Base-by-base conservation (phyloP, 1,140 invertebrate species). In the Araneus ventricosus region DNA sequence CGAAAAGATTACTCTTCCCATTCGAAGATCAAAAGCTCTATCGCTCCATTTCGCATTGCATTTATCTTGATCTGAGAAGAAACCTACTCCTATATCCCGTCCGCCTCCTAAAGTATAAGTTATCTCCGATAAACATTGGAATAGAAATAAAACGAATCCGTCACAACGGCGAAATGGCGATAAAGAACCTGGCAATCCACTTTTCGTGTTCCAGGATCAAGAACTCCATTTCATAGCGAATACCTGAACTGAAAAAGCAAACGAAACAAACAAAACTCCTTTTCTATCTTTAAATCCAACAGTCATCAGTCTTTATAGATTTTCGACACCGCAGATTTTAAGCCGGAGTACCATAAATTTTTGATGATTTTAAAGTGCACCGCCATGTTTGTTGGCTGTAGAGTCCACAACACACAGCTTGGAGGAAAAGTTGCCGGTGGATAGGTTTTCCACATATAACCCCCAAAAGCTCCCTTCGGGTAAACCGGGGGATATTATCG, bases 241-340 rank as follows among this genome's bases (percentile, higher is more conserved):
- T 8, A 80, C 67, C 37, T 17, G 63, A 88, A 63, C 24, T 22
- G 24, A 88, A 88, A 80, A 24, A 59, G 57, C 22, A 59, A 24
- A 61, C 22, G 24, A 27, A 27, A 67, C n/a, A 27, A 27, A 88
- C 75, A 75, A 75, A 90, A 80, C 27, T 20, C 14, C 10, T 91
- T 86, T 86, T 86, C 90, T 85, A 88, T 87, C 70, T 79, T 88
- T 88, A 93, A 93, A 93, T 93, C 91, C 52, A 80, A 80, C 79
- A 93, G 91, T 93, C 91, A 93, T 93, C 91, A 93, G 91, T 93
- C 91, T 93, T 93, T 93, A 93, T 93, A 93, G 85, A 87, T 93
- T 93, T 61, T 39, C 84, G 91, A 87, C 91, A 93, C 91, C 91
- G 70, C 91, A 93, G 91, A 93, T 93, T 93, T 93, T 93, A 93